Conservation (phyloP, 1,140 invertebrate genomes). For the Drosophila sproati region DNA sequence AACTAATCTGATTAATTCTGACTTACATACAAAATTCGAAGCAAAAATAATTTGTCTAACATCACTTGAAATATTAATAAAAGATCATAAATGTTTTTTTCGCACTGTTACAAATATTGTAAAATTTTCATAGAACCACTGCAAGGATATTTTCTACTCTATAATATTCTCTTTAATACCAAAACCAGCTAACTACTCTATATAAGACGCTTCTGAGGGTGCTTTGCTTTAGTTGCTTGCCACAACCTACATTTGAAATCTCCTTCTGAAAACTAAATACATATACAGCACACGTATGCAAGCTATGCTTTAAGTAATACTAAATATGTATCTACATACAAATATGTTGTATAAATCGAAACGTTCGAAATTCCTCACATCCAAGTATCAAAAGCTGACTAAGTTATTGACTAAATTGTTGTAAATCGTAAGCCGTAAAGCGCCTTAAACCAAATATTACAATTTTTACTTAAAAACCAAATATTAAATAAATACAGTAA, state of each 20-base stretch:
- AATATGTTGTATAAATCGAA: conserved; percentile 42
- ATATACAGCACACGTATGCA: conserved; percentile 1
- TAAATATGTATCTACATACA: conserved; percentile 39
- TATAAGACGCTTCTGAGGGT: conserved; percentile 29
- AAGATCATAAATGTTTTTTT: neutral
- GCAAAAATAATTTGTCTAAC: no score
- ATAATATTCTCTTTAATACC: neutral
- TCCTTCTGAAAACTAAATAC: conserved; percentile 17
- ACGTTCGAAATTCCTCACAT: conserved; percentile 54
- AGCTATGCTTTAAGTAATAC: conserved; percentile 40
- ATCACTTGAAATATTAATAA: no score
- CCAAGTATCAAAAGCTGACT: conserved; percentile 79
- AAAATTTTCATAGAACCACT: neutral
- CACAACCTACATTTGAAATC: neutral
- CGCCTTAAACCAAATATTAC: conserved; percentile 28
- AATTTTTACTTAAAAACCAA: conserved; percentile 27
- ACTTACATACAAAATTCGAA: no score
- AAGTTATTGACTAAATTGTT: conserved; percentile 51
- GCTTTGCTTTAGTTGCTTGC: conserved; percentile 36
- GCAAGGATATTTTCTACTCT: conserved; percentile 13
- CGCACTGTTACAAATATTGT: no score
- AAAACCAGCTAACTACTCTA: conserved; percentile 6
- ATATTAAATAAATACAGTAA: conserved; percentile 52
- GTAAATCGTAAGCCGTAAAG: conserved; percentile 26
- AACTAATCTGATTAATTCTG: no score